Evolutionary conservation across 2,888 invertebrate genomes (phyloP).

Genomic region (Parascotia fuliginaria): DNA sequence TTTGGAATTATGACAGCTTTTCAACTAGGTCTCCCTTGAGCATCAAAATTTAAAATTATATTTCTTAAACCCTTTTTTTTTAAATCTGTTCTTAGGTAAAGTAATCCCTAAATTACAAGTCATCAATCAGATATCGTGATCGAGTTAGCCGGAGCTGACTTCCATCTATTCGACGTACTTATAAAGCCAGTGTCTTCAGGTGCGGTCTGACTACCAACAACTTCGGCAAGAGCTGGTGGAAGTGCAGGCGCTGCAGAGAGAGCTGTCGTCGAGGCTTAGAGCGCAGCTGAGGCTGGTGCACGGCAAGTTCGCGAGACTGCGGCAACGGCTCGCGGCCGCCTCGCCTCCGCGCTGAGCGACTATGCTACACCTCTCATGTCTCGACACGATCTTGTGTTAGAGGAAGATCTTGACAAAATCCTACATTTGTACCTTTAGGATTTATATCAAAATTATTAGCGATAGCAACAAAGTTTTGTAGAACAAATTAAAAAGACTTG

Average conservation of each 20-base stretch:
- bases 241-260: slow-evolving; percentile 92
- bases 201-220: slow-evolving; percentile 92
- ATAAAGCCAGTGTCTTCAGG: slow-evolving; percentile 58
- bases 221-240: slow-evolving; percentile 91
- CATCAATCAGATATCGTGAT: background rate
- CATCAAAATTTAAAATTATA: too few species aligned
- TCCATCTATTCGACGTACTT: slow-evolving; percentile 5
- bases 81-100: too few species aligned
- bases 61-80: too few species aligned
- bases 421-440: background rate
- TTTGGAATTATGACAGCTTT: too few species aligned
- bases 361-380: slow-evolving; percentile 27
- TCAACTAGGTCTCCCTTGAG: too few species aligned
- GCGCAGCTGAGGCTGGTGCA: slow-evolving; percentile 90
- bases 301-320: slow-evolving; percentile 89
- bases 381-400: slow-evolving; percentile 11
- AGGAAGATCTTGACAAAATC: slow-evolving; percentile 14
- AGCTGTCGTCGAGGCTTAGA: slow-evolving; percentile 90
- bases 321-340: slow-evolving; percentile 88
- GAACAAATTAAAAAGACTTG: slow-evolving; percentile 1
- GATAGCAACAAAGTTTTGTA: background rate
- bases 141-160: slow-evolving; percentile 39
- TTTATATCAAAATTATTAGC: background rate
- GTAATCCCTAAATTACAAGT: too few species aligned
- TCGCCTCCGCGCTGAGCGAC: slow-evolving; percentile 63